Evolutionary conservation across 2,888 invertebrate genomes (phyloP).

Genomic region (Torymus tubicola): DNA sequence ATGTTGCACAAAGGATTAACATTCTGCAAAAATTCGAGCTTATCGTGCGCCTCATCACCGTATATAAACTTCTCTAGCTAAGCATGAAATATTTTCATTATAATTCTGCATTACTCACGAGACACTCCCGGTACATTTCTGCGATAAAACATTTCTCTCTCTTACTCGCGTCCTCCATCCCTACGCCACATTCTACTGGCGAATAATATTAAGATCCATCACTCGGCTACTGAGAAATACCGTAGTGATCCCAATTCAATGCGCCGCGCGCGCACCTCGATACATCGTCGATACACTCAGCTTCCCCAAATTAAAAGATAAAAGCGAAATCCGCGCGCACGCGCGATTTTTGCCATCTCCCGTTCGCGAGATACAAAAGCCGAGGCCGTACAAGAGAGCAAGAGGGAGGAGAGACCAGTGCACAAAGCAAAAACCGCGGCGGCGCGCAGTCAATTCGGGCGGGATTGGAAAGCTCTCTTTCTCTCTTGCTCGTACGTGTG

Average conservation of each 20-base stretch:
- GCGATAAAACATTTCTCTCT: background rate
- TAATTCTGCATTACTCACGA: conserved; percentile 3
- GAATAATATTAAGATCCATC: too few species aligned
- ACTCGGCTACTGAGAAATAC: too few species aligned
- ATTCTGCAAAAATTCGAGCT: conserved; percentile 11
- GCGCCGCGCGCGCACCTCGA: too few species aligned
- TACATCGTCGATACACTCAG: too few species aligned
- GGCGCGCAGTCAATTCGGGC: conserved; percentile 57
- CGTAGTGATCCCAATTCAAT: too few species aligned
- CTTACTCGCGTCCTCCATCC: too few species aligned
- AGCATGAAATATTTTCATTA: conserved; percentile 21
- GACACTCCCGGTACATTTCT: background rate
- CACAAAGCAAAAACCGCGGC: conserved; percentile 36
- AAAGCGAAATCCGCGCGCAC: background rate
- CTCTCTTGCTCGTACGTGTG: background rate
- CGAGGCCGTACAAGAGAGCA: background rate
- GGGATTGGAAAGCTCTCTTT: conserved; percentile 55
- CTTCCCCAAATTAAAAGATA: background rate
- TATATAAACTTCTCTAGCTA: background rate
- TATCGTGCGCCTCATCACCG: background rate
- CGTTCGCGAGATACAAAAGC: conserved; percentile 34
- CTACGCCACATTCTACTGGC: too few species aligned
- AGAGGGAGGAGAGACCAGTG: conserved; percentile 30
- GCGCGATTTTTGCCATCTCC: too few species aligned
- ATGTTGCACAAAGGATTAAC: background rate